These are phyloP conservation scores for Vanacampus margaritifer DNA, from an alignment of 2,113 vertebrate genomes.

Conservation along the genomic window DNA sequence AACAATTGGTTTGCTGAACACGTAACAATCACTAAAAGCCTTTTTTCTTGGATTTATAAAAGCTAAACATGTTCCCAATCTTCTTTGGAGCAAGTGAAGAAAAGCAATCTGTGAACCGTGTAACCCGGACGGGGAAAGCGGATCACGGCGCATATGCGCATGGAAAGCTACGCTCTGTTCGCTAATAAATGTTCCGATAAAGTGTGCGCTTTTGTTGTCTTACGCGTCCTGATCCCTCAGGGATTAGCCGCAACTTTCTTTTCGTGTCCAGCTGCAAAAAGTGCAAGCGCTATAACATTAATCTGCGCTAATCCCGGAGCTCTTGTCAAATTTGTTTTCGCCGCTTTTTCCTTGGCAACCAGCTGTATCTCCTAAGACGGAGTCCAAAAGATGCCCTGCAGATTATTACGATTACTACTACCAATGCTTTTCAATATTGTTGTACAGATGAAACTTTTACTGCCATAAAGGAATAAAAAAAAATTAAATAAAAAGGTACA, in stretches of 20 bases:
- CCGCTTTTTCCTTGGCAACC: background rate
- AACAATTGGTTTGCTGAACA: background rate
- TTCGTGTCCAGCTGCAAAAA: constrained; percentile 1
- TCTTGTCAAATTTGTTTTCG: constrained; percentile 8
- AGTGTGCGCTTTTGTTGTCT: background rate
- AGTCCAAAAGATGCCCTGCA: background rate
- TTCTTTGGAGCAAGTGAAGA: constrained; percentile 4
- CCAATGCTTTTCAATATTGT: constrained; percentile 9
- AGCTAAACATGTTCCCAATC: background rate
- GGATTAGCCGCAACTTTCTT: constrained; percentile 1
- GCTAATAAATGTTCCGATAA: background rate
- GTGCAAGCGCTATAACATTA: background rate
- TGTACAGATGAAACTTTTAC: constrained; percentile 2
- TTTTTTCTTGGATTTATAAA: background rate
- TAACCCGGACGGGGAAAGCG: background rate
- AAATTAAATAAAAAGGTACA: background rate
- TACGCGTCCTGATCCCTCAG: background rate
- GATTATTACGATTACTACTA: background rate
- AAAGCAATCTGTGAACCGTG: constrained; percentile 1
- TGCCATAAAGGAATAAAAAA: background rate
- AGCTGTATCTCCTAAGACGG: constrained; percentile 4
- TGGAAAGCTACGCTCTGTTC: constrained; percentile 4
- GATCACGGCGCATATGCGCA: constrained; percentile 2
- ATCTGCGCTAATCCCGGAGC: constrained; percentile 3
- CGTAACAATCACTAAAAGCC: constrained; percentile 2